Conservation (phyloP, 2,113 vertebrate species). For the Cathartes aura region DNA sequence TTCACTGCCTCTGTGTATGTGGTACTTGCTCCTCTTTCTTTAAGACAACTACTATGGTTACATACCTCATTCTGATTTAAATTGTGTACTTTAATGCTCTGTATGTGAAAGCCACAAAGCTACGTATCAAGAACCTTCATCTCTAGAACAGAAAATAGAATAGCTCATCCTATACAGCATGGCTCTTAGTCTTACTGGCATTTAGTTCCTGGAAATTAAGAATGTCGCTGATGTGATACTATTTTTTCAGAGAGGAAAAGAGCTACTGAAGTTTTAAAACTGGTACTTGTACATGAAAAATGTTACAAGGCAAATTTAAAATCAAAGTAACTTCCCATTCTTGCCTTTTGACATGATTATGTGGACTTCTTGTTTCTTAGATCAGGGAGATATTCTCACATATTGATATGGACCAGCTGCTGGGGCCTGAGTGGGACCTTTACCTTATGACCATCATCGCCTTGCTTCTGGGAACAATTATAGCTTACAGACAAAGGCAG, state of each 20-base stretch:
- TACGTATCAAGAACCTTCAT: not conserved
- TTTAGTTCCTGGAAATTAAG: not conserved
- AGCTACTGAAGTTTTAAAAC: not conserved
- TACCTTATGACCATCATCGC: constrained; percentile 99
- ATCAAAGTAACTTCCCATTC: not conserved
- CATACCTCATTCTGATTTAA: not conserved
- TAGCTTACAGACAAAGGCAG: constrained; percentile 95
- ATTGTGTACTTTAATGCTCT: not conserved
- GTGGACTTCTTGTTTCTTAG: constrained; percentile 70
- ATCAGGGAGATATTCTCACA: constrained; percentile 86
- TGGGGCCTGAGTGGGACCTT: constrained; percentile 98
- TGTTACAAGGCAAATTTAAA: not conserved
- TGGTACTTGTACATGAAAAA: not conserved
- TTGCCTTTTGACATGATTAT: not conserved
- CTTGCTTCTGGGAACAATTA: constrained; percentile 92
- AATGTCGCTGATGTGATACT: not conserved
- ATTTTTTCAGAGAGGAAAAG: not conserved
- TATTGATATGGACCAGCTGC: constrained; percentile 94
- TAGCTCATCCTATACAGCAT: not conserved
- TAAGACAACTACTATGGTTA: not conserved
- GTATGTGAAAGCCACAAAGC: not conserved
- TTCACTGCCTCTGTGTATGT: not conserved
- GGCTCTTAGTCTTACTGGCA: not conserved
- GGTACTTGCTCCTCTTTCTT: not conserved
- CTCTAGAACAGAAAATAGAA: not conserved